phyloP scores from a whole-genome alignment of 2,888 invertebrate species.

The Agapetus fuscipes region DNA sequence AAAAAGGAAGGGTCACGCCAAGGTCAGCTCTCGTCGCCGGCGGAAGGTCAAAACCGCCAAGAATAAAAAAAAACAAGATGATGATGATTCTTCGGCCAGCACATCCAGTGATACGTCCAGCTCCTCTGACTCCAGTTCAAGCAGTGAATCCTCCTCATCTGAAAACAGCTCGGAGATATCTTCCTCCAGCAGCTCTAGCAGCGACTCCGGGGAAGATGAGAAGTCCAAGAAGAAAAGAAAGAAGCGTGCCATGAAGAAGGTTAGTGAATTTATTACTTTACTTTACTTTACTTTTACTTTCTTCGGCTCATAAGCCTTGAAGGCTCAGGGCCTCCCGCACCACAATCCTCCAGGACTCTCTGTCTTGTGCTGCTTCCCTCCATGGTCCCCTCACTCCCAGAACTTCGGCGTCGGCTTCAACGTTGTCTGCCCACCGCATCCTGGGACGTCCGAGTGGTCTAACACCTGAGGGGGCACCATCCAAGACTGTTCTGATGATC shows the following conservation, averaged over 20 bases:
- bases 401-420: too few relatives aligned
- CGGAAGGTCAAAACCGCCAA: constrained; percentile 9
- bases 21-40: constrained; percentile 16
- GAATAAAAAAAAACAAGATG: neutral
- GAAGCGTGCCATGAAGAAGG: constrained; percentile 12
- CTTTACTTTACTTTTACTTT: too few relatives aligned
- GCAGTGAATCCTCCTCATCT: constrained; percentile 1
- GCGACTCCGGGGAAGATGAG: neutral
- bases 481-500: too few relatives aligned
- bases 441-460: too few relatives aligned
- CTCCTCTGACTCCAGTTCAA: constrained; percentile 1
- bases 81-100: neutral
- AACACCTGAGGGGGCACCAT: too few relatives aligned
- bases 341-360: too few relatives aligned
- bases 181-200: constrained; percentile 1
- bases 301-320: too few relatives aligned
- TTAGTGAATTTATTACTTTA: too few relatives aligned
- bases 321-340: too few relatives aligned
- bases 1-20: constrained; percentile 17
- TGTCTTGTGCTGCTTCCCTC: too few relatives aligned
- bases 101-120: constrained; percentile 1
- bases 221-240: constrained; percentile 9
- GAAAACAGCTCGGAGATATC: neutral
- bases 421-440: too few relatives aligned
- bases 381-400: too few relatives aligned